phyloP scores from a whole-genome alignment of 2,888 invertebrate species.

The Ctena decussata region DNA sequence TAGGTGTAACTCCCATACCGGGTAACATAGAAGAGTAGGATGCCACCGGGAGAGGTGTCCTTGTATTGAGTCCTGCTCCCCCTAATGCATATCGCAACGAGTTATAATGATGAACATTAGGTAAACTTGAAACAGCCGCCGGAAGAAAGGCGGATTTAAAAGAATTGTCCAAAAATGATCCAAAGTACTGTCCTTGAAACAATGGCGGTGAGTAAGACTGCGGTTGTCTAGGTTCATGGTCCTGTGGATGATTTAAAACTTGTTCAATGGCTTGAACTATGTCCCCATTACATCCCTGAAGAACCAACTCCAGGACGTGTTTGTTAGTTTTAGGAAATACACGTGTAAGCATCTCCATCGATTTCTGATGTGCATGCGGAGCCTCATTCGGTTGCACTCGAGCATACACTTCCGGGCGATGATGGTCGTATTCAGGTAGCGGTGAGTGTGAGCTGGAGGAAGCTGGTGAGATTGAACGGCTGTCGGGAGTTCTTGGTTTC shows the following conservation, averaged over 20 bases:
- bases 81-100: slow-evolving; percentile 77
- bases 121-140: slow-evolving; percentile 69
- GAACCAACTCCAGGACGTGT: slow-evolving; percentile 94
- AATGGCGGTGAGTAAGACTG: slow-evolving; percentile 5
- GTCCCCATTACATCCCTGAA: slow-evolving; percentile 95
- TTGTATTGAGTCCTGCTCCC: slow-evolving; percentile 26
- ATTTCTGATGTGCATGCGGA: slow-evolving; percentile 38
- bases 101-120: slow-evolving; percentile 70
- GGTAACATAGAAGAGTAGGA: neutral
- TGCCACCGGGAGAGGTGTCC: neutral
- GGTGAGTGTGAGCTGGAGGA: slow-evolving; percentile 53
- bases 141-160: slow-evolving; percentile 85
- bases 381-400: slow-evolving; percentile 15
- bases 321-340: slow-evolving; percentile 96
- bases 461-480: slow-evolving; percentile 50
- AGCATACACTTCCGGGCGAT: neutral
- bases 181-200: neutral
- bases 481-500: slow-evolving; percentile 46
- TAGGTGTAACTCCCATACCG: neutral
- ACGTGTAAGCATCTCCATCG: slow-evolving; percentile 95
- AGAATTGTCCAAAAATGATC: slow-evolving; percentile 63
- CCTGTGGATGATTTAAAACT: slow-evolving; percentile 88
- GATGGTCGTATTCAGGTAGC: slow-evolving; percentile 37
- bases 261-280: slow-evolving; percentile 97
- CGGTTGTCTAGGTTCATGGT: slow-evolving; percentile 33